Conservation (phyloP, 1,140 invertebrate species). For the Drosophila sturtevanti region DNA sequence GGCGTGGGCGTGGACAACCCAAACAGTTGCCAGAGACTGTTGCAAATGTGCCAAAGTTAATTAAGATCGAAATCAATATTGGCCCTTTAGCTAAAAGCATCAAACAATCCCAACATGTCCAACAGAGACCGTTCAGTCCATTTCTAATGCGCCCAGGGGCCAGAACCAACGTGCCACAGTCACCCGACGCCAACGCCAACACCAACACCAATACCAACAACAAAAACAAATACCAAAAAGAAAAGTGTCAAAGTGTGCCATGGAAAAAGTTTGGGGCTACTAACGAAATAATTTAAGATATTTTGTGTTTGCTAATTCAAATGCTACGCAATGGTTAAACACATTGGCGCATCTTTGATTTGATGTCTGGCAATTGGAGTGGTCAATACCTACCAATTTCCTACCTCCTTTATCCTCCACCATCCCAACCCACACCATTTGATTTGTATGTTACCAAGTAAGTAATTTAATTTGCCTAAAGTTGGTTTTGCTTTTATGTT, state of each 20-base stretch:
- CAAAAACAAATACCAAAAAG: constrained; percentile 31
- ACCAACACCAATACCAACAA: constrained; percentile 19
- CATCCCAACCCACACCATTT: background rate
- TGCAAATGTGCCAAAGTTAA: constrained; percentile 81
- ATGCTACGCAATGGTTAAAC: constrained; percentile 59
- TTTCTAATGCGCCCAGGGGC: constrained; percentile 66
- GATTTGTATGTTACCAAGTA: constrained; percentile 38
- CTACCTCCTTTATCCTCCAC: constrained; percentile 29
- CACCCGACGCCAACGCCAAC: constrained; percentile 20
- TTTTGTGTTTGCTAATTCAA: constrained; percentile 80
- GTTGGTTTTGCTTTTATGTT: constrained; percentile 57
- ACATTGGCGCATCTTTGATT: constrained; percentile 75
- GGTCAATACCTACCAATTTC: constrained; percentile 2
- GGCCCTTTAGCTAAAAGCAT: constrained; percentile 81
- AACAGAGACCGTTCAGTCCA: constrained; percentile 46
- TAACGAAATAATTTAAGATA: constrained; percentile 79
- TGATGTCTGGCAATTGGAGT: constrained; percentile 39
- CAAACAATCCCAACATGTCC: constrained; percentile 66
- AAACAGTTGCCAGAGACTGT: constrained; percentile 47
- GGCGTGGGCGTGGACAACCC: constrained; percentile 3
- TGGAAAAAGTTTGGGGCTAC: constrained; percentile 59
- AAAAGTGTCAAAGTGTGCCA: constrained; percentile 77
- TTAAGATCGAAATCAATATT: constrained; percentile 82
- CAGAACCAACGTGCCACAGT: constrained; percentile 47
- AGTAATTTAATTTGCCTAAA: constrained; percentile 81